Base-by-base conservation (phyloP, 2,797 vertebrate genomes). In the Nyctalus aviator region DNA sequence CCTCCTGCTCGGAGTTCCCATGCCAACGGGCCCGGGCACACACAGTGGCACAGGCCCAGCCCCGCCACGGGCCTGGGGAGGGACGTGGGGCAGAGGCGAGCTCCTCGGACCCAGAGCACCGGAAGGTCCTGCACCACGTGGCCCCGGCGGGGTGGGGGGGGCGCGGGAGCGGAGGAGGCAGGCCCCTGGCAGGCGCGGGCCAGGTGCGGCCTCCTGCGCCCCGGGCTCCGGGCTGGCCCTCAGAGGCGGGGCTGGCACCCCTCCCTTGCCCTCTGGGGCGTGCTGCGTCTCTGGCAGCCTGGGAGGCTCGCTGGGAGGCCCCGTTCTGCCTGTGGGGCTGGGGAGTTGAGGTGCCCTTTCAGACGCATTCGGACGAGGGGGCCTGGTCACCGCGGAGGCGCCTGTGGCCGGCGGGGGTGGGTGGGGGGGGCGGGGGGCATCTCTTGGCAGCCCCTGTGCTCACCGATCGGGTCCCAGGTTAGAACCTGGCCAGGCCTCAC, bases 1-100 rank as follows among this genome's bases (percentile, higher is more conserved):
- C 96, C 95, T 96, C 96, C 96, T 94, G 93, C 83, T 96, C 97
- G 1, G 55, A 96, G 97, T 97, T 97, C 96, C 97, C 97, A 97
- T 97, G 97, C 97, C 97, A 97, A 96, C 97, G 84, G 18, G 88
- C 94, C 88, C 0, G 59, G 96, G 94, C 90, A 93, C 83, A 91
- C 72, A 95, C 88, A 86, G 84, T 93, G 96, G 82, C 95, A 95
- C 41, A 32, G 86, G n/a, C 96, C 88, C 95, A 94, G 85, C 88
- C 85, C 93, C 76, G 75, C 35, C 86, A 86, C 37, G 87, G 89
- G 84, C 95, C 87, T 64, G 53, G 93, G 57, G 25, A 94, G 15
- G 41, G 88, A 41, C 77, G 41, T 62, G 66, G 91, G 66, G 55
- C 59, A 50, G 71, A 59, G 71, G 86, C 59, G 23, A 27, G 48